Evolutionary conservation across 1,140 invertebrate species (phyloP), one percentile per base, ranked within the genome.

Genomic region (Acyrthosiphon pisum): DNA sequence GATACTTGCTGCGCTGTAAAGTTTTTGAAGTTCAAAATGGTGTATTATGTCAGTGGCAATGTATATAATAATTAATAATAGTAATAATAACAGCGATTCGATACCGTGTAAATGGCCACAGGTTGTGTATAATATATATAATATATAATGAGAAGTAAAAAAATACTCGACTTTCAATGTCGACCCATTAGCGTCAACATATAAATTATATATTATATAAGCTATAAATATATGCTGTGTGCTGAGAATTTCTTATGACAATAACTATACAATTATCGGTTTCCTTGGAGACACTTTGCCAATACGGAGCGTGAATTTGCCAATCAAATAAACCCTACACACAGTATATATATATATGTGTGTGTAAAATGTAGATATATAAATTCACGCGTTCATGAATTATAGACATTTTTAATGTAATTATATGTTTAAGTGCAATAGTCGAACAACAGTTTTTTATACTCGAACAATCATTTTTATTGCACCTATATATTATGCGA

Each of bases 201-300:
- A 76, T 35, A 76, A n/a, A n/a, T 76, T 76, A 76, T 76, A n/a
- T 14, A 68, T 50, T 14, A 68, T 50, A 50, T n/a, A n/a, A 76
- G 18, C 14, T n/a, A 68, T 35, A 76, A n/a, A n/a, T 60, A 68
- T 30, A 44, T 46, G 18, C 26, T 46, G 22, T 30, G 26, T 46
- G 84, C 14, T 18, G 41, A 4, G 7, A 46, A 46, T 20, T 46
- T 35, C 30, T 26, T n/a, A 86, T 86, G 26, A 44, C 84, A 46
- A 86, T 86, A n/a, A 86, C 11, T 86, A 46, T 86, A 86, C 48
- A 35, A 53, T n/a, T 89, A 76, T 89, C 48, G n/a, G 87, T 89
- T 89, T 50, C 87, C 87, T 89, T 37, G 87, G 87, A 53, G 48
- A 89, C 48, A 53, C 46, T 20, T 53, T 9, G 87, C 48, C 48